Percentiles rank a stretch among this genome's conserved stretches.
Conservation (phyloP, 1,140 invertebrate genomes). For the Halyomorpha halys region DNA sequence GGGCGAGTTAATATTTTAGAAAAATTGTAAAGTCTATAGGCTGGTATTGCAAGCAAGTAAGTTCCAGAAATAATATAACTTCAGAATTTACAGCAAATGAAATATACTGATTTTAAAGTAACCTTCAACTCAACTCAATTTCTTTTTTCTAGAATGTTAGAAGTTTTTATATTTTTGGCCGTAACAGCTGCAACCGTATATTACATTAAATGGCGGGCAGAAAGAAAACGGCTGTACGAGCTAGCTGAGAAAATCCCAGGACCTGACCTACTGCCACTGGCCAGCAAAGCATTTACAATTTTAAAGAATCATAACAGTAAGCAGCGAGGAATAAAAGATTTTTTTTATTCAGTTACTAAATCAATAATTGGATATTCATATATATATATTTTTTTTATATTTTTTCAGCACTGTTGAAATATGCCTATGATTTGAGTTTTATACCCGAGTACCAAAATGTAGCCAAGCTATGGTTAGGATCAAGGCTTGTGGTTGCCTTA, state of each 20-base stretch:
- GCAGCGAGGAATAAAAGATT: slow-evolving; percentile 11
- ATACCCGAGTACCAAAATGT: slow-evolving; percentile 46
- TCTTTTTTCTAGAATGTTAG: slow-evolving; percentile 21
- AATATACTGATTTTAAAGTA: too few relatives aligned
- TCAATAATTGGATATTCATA: too few relatives aligned
- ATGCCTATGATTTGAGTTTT: slow-evolving; percentile 38
- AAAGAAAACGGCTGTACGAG: slow-evolving; percentile 53
- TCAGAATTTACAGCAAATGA: too few relatives aligned
- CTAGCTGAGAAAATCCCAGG: slow-evolving; percentile 58
- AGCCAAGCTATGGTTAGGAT: slow-evolving; percentile 50
- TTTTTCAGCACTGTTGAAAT: slow-evolving; percentile 36
- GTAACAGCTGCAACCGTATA: slow-evolving; percentile 36
- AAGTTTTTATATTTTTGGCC: slow-evolving; percentile 13
- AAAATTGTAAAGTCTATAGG: too few relatives aligned
- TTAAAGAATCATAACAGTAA: slow-evolving; percentile 30
- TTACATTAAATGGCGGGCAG: slow-evolving; percentile 61
- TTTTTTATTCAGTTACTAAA: too few relatives aligned
- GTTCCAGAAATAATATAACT: too few relatives aligned
- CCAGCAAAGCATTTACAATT: slow-evolving; percentile 61
- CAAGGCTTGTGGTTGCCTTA: slow-evolving; percentile 51
- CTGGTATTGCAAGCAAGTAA: too few relatives aligned
- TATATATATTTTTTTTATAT: slow-evolving; percentile 16
- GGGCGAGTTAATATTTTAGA: too few relatives aligned
- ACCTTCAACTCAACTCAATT: too few relatives aligned
- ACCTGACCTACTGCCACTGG: slow-evolving; percentile 51